phyloP scores from a whole-genome alignment of 1,140 invertebrate species.

The Centruroides sculpturatus region DNA sequence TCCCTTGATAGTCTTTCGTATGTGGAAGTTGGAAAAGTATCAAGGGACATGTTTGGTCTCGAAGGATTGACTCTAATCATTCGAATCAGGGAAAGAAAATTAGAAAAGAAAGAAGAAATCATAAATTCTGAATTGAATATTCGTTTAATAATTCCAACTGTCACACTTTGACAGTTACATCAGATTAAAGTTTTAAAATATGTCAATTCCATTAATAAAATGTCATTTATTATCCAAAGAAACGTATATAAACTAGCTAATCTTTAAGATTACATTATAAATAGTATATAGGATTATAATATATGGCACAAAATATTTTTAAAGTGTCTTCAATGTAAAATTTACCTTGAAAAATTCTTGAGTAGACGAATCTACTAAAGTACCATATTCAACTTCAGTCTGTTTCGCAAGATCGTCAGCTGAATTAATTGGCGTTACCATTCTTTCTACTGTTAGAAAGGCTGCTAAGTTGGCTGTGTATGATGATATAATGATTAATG shows the following conservation, averaged over 20 bases:
- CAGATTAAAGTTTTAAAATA: too few species aligned
- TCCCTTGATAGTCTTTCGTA: too few species aligned
- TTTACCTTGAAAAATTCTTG: slow-evolving; percentile 80
- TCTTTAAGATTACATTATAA: not conserved
- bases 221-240: not conserved
- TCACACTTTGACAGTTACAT: too few species aligned
- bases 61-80: too few species aligned
- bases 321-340: not conserved
- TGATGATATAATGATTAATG: slow-evolving; percentile 91
- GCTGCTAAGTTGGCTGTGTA: slow-evolving; percentile 97
- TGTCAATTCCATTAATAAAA: too few species aligned
- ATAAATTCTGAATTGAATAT: too few species aligned
- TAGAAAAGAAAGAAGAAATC: too few species aligned
- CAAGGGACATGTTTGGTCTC: too few species aligned
- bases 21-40: too few species aligned
- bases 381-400: slow-evolving; percentile 91
- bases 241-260: not conserved
- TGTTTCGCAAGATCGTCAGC: slow-evolving; percentile 84
- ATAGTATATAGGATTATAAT: not conserved
- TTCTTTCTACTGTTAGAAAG: slow-evolving; percentile 88
- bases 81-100: too few species aligned
- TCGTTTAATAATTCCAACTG: too few species aligned
- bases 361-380: slow-evolving; percentile 67
- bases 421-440: slow-evolving; percentile 85
- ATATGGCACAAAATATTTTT: not conserved